Percentiles rank a stretch among this genome's conserved stretches.
These are phyloP conservation scores for Drosophila stalkeri DNA, from an alignment of 2,888 invertebrate species.

Conservation along the genomic window DNA sequence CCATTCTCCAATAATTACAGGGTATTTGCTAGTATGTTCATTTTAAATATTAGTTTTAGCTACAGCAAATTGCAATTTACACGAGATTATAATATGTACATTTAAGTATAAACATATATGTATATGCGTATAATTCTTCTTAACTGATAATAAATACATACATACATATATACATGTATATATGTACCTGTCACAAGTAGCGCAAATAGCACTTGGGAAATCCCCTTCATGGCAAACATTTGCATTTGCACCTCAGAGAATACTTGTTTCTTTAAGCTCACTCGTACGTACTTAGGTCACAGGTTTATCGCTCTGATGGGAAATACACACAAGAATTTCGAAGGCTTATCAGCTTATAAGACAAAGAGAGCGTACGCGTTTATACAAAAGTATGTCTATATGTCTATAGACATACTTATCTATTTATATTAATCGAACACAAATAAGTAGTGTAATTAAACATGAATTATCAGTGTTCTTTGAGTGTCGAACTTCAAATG, in stretches of 20 bases:
- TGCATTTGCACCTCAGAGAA: constrained; percentile 16
- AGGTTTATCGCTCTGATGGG: constrained; percentile 37
- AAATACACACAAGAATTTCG: constrained; percentile 21
- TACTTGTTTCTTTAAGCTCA: not conserved
- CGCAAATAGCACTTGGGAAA: constrained; percentile 20
- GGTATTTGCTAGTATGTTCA: not conserved
- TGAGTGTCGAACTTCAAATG: not conserved
- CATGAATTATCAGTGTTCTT: not conserved
- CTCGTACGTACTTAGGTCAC: constrained; percentile 18
- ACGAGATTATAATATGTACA: not conserved
- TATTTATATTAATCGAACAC: constrained; percentile 5
- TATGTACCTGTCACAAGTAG: constrained; percentile 1
- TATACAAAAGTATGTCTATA: not conserved
- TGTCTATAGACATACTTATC: not conserved
- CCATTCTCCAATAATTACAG: too few relatives aligned
- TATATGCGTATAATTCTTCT: not conserved
- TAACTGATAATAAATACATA: not conserved
- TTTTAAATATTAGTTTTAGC: too few relatives aligned
- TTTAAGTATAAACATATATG: not conserved
- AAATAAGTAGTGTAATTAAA: not conserved
- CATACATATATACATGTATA: not conserved
- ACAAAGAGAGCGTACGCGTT: constrained; percentile 8
- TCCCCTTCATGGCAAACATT: constrained; percentile 22
- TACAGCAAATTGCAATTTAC: not conserved
- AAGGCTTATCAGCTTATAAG: constrained; percentile 24